phyloP scores from a whole-genome alignment of 2,888 invertebrate genomes.

The Tanypteryx hageni region DNA sequence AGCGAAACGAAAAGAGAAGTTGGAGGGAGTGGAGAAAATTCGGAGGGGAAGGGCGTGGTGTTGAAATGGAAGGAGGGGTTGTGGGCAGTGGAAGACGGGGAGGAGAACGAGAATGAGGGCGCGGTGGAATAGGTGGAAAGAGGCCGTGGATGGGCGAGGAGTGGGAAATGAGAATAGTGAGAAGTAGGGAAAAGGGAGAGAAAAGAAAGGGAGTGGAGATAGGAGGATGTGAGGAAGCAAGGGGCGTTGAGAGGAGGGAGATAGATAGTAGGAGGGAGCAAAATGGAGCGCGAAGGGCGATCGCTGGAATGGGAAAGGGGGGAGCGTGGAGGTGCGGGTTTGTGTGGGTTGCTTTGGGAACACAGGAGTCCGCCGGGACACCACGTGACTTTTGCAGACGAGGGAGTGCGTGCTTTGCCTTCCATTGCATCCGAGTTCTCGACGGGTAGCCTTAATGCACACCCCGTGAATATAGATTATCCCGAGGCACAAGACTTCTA shows the following conservation, averaged over 20 bases:
- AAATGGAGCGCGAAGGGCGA: background rate
- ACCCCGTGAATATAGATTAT: slow-evolving; percentile 53
- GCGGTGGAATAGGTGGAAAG: too few species aligned
- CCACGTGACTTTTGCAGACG: slow-evolving; percentile 58
- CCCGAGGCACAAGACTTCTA: slow-evolving; percentile 54
- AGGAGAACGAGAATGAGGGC: too few species aligned
- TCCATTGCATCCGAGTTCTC: slow-evolving; percentile 55
- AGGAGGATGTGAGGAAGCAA: background rate
- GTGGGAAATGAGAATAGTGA: background rate
- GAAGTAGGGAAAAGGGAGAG: background rate
- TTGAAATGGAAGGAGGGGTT: too few species aligned
- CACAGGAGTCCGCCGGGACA: slow-evolving; percentile 50
- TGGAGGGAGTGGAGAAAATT: too few species aligned
- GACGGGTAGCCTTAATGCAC: slow-evolving; percentile 51
- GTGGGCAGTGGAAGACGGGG: too few species aligned
- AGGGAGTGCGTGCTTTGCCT: slow-evolving; percentile 56
- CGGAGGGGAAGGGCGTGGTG: too few species aligned
- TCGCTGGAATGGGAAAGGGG: background rate
- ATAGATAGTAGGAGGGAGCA: background rate
- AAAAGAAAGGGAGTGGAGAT: slow-evolving; percentile 8
- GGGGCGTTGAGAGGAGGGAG: background rate
- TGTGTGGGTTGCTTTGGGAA: slow-evolving; percentile 43
- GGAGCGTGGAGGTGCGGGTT: slow-evolving; percentile 2
- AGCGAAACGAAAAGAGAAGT: too few species aligned
- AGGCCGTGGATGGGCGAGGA: too few species aligned